phyloP scores from a whole-genome alignment of 2,113 vertebrate genomes.

The Petaurus breviceps region DNA sequence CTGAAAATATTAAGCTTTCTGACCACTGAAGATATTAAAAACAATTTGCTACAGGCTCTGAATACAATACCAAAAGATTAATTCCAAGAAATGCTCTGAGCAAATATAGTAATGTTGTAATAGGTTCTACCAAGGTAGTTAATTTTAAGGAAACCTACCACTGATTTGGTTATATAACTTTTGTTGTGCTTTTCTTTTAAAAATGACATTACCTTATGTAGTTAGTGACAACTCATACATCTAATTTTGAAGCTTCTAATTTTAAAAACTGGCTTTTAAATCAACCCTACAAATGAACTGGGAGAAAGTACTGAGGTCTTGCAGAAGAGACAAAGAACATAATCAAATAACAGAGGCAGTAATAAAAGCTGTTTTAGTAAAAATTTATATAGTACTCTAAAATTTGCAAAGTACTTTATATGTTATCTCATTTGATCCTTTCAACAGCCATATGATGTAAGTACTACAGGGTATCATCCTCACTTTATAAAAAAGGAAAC shows the following conservation, averaged over 20 bases:
- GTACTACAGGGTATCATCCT: not conserved
- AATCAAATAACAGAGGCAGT: slow-evolving; percentile 4
- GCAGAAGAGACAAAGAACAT: slow-evolving; percentile 3
- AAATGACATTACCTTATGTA: not conserved
- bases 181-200: not conserved
- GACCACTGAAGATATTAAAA: not conserved
- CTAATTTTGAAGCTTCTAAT: not conserved
- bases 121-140: not conserved
- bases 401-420: not conserved
- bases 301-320: slow-evolving; percentile 14
- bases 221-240: not conserved
- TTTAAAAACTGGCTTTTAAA: not conserved
- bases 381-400: not conserved
- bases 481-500: not conserved
- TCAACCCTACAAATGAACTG: not conserved
- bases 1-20: not conserved
- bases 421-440: not conserved
- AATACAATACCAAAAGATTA: not conserved
- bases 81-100: not conserved
- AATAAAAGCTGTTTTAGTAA: slow-evolving; percentile 29
- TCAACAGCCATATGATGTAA: not conserved
- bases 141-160: not conserved
- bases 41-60: not conserved
- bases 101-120: not conserved
- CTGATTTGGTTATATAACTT: not conserved